Evolutionary conservation across 2,888 invertebrate genomes (phyloP), one percentile per base, ranked within the genome.

Genomic region (Folsomia manolachei): DNA sequence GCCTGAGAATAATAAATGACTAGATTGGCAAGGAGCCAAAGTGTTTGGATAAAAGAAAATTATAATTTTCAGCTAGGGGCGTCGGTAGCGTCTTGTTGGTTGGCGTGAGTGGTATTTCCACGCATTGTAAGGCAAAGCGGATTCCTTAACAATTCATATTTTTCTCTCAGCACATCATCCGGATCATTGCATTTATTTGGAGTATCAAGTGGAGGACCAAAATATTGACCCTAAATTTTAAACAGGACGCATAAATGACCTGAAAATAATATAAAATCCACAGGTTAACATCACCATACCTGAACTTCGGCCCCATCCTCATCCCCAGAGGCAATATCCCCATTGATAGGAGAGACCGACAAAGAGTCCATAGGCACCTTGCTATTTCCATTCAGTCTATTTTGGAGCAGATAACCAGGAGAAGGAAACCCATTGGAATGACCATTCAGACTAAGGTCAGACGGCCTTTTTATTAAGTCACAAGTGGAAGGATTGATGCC

Each of bases 271-370:
- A n/a, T n/a, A n/a, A n/a, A n/a, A n/a, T n/a, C n/a, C n/a, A n/a
- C n/a, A n/a, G n/a, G n/a, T n/a, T n/a, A n/a, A 21, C 7, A 19
- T 56, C 19, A 19, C n/a, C n/a, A 4, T 75, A 77, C 68, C 71
- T 83, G 66, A 81, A 82, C 72, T 79, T 82, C 72, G 80, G 81
- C 72, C 83, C 84, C n/a, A 83, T 84, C 67, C 83, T 86, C 68
- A 85, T 86, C 53, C 85, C 85, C 78, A 84, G 85, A 39, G 81
- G 85, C 75, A 84, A 85, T 81, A 83, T 86, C 67, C 83, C 84
- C 25, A 80, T 85, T 69, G 84, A 84, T 1, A 78, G 84, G 68
- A 79, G 85, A 7, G 78, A 85, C 65, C 9, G 39, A 21, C 2
- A 63, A 26, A 25, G 1, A 11, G 27, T n/a, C 19, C n/a, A n/a